Evolutionary conservation across 2,888 invertebrate species (phyloP).

Genomic region (Nysson spinosus): DNA sequence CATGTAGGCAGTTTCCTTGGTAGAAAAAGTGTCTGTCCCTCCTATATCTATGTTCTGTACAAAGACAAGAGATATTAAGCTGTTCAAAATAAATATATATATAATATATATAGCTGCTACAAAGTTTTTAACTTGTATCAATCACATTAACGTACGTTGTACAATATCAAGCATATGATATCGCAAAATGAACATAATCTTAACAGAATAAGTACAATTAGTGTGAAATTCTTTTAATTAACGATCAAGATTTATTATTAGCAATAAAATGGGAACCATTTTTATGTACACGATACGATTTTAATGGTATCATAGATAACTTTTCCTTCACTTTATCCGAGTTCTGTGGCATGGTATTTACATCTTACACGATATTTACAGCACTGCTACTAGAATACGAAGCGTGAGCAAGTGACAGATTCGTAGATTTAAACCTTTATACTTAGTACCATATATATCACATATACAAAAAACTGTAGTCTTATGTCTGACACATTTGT

Average conservation of each 20-base stretch:
- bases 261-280: conserved; percentile 1
- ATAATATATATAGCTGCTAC: conserved; percentile 7
- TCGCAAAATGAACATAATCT: background rate
- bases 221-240: background rate
- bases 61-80: conserved; percentile 3
- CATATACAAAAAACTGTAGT: conserved; percentile 35
- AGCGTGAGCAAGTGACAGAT: conserved; percentile 48
- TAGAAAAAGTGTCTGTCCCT: background rate
- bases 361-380: conserved; percentile 43
- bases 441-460: conserved; percentile 42
- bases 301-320: conserved; percentile 11
- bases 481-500: conserved; percentile 12
- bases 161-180: conserved; percentile 4
- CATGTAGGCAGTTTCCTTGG: conserved; percentile 4
- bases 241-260: conserved; percentile 18
- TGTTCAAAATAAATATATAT: background rate
- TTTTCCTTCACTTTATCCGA: conserved; percentile 4
- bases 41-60: background rate
- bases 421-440: conserved; percentile 41
- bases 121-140: conserved; percentile 1
- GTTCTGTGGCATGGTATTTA: conserved; percentile 25
- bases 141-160: background rate
- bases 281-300: conserved; percentile 10
- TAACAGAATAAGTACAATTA: background rate
- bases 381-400: conserved; percentile 25